Evolutionary conservation across 2,113 vertebrate species (phyloP).

Genomic region (Micronycteris hirsuta): DNA sequence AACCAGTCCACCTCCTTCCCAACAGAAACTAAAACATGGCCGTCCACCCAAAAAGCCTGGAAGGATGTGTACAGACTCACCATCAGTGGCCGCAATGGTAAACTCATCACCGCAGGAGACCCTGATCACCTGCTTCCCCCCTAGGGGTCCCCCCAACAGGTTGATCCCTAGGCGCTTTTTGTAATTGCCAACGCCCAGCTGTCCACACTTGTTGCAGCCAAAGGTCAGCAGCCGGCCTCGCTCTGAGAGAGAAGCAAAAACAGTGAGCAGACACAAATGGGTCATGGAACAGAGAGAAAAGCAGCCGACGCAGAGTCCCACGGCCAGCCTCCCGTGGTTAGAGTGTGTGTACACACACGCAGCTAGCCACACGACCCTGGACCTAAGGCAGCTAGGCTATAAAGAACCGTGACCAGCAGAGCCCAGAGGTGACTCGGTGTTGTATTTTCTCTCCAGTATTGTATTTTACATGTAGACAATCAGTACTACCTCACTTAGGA

Average conservation of each 20-base stretch:
- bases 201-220: conserved; percentile 96
- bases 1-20: not conserved
- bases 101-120: conserved; percentile 98
- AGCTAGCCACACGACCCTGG: not conserved
- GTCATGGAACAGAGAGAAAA: not conserved
- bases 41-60: not conserved
- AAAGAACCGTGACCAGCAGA: not conserved
- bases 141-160: conserved; percentile 91
- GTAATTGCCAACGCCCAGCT: conserved; percentile 96
- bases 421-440: not conserved
- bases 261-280: not conserved
- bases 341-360: not conserved
- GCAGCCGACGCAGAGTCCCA: not conserved
- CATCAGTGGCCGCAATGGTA: conserved; percentile 95
- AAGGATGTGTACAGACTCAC: conserved; percentile 80
- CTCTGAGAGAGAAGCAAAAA: conserved; percentile 79
- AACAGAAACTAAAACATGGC: not conserved
- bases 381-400: not conserved
- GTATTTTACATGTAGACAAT: conserved; percentile 17
- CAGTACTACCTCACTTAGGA: not conserved
- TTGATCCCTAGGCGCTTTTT: conserved; percentile 95
- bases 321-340: not conserved
- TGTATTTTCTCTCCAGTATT: not conserved
- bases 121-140: conserved; percentile 93
- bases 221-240: conserved; percentile 95